These are phyloP conservation scores for Cerastis rubricosa DNA, from an alignment of 2,888 invertebrate species.

Conservation along the genomic window DNA sequence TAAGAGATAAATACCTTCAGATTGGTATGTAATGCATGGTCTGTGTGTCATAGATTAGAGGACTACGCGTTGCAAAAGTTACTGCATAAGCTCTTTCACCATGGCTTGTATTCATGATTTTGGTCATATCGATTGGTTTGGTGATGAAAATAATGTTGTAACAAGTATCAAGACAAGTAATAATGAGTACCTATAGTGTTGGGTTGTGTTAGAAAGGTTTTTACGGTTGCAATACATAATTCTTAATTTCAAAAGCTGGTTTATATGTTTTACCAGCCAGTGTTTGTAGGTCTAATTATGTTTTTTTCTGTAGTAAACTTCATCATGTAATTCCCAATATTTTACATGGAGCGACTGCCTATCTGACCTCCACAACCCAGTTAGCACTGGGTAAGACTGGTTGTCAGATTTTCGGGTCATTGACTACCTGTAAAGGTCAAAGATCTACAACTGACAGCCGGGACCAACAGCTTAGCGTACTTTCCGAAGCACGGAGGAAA, in stretches of 20 bases:
- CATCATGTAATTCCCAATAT: too few species aligned
- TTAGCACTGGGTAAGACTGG: too few species aligned
- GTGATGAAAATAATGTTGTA: slow-evolving; percentile 26
- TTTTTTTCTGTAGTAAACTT: not conserved
- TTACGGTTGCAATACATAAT: slow-evolving; percentile 14
- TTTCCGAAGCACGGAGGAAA: too few species aligned
- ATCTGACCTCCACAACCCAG: too few species aligned
- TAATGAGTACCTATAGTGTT: not conserved
- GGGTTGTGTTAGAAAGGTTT: slow-evolving; percentile 7
- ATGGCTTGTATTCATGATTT: slow-evolving; percentile 25
- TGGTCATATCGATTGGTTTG: slow-evolving; percentile 1
- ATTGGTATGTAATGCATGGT: not conserved
- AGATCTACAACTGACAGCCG: too few species aligned
- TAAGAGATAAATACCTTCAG: not conserved
- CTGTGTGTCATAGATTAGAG: not conserved
- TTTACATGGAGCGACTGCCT: too few species aligned
- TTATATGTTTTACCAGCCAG: not conserved
- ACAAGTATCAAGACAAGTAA: slow-evolving; percentile 1
- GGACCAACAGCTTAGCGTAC: too few species aligned
- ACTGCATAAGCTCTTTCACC: slow-evolving; percentile 15
- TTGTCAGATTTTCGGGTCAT: too few species aligned
- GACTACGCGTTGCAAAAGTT: slow-evolving; percentile 9
- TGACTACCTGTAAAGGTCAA: too few species aligned
- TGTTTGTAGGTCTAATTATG: not conserved
- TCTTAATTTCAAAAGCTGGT: slow-evolving; percentile 5